These are phyloP conservation scores for Morone saxatilis DNA, from an alignment of 2,113 vertebrate genomes.

Conservation along the genomic window DNA sequence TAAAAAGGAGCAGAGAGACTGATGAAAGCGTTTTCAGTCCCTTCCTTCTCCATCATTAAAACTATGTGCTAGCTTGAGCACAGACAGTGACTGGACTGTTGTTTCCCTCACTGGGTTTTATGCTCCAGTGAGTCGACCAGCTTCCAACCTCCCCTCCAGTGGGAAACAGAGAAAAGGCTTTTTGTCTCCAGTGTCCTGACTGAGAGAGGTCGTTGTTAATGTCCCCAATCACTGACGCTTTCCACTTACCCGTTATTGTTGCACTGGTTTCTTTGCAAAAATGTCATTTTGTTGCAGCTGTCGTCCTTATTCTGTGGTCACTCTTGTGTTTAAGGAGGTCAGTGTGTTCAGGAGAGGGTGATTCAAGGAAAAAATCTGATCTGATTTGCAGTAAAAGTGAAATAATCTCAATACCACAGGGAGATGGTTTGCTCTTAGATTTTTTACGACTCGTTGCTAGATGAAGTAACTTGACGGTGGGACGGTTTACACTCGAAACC, in stretches of 20 bases:
- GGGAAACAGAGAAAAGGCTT: conserved; percentile 56
- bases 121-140: conserved; percentile 69
- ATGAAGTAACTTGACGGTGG: conserved; percentile 6
- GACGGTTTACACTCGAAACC: not conserved
- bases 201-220: conserved; percentile 46
- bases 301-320: not conserved
- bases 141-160: conserved; percentile 63
- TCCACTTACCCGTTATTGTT: conserved; percentile 32
- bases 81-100: conserved; percentile 68
- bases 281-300: conserved; percentile 1
- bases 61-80: conserved; percentile 61
- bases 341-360: not conserved
- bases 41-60: conserved; percentile 67
- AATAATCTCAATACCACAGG: not conserved
- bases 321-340: conserved; percentile 31
- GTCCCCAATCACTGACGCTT: conserved; percentile 41
- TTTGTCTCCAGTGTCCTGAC: conserved; percentile 65
- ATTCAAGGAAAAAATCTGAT: not conserved
- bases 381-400: not conserved
- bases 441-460: conserved; percentile 4
- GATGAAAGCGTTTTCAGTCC: conserved; percentile 34
- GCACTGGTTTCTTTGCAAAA: conserved; percentile 30
- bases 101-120: conserved; percentile 51
- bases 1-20: conserved; percentile 39
- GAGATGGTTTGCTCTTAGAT: not conserved